Evolutionary conservation across 2,113 vertebrate species (phyloP).

Genomic region (Pardalotus punctatus): DNA sequence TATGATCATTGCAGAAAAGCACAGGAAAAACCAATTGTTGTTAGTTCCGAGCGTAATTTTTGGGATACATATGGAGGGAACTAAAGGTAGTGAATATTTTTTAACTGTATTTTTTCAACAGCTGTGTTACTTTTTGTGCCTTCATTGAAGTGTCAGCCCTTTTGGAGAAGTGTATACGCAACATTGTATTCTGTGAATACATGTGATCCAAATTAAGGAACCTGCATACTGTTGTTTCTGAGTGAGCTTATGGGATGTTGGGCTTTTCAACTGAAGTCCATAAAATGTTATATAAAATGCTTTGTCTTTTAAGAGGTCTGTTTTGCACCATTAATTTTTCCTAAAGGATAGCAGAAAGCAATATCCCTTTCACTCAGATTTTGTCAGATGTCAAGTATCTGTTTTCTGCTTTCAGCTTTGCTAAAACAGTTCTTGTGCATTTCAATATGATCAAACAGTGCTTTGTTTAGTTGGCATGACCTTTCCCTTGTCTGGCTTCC

Average conservation of each 20-base stretch:
- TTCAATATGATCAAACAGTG: neutral
- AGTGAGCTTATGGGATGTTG: neutral
- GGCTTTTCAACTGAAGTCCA: neutral
- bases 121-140: neutral
- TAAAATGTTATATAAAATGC: neutral
- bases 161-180: neutral
- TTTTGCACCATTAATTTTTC: neutral
- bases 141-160: neutral
- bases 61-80: neutral
- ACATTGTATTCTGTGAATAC: neutral
- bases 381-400: neutral
- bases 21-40: neutral
- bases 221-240: neutral
- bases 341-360: neutral
- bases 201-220: neutral
- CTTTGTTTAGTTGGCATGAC: neutral
- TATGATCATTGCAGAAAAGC: neutral
- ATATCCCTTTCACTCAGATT: neutral
- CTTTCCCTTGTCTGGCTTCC: neutral
- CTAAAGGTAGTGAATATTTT: neutral
- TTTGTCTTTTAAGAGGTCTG: neutral
- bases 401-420: neutral
- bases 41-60: neutral
- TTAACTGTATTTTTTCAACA: neutral
- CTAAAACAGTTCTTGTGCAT: neutral